Evolutionary conservation across 2,797 vertebrate genomes (phyloP).

Genomic region (Pangasius mekongensis): DNA sequence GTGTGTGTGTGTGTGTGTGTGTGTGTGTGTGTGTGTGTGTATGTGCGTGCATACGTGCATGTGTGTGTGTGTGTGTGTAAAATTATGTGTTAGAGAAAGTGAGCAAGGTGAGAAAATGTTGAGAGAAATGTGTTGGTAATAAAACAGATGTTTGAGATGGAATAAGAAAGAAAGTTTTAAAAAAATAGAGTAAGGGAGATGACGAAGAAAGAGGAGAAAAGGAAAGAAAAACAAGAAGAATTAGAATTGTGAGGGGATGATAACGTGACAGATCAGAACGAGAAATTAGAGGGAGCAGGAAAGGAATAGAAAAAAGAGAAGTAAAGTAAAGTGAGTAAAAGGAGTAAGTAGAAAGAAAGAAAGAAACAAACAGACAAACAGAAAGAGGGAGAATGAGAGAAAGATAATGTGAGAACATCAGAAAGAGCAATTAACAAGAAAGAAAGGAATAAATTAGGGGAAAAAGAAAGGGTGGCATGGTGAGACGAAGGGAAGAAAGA

Average conservation of each 20-base stretch:
- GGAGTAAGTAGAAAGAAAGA: background rate
- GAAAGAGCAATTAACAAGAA: background rate
- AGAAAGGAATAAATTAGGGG: background rate
- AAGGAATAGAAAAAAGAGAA: background rate
- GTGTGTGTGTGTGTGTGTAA: conserved; percentile 2
- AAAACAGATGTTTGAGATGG: background rate
- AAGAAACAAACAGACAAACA: background rate
- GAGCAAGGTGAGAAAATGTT: background rate
- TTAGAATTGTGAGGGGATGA: background rate
- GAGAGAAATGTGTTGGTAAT: background rate
- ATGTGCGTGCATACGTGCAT: no score
- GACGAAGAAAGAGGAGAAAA: background rate
- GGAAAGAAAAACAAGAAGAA: background rate
- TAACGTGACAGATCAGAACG: background rate
- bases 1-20: conserved; percentile 29
- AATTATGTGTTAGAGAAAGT: background rate
- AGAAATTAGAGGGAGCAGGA: background rate
- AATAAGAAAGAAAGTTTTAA: background rate
- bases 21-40: conserved; percentile 2
- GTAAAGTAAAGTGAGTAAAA: background rate
- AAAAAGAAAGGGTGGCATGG: background rate
- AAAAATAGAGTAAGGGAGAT: background rate
- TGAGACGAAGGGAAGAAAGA: background rate
- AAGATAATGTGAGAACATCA: background rate
- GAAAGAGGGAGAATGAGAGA: background rate